Evolutionary conservation across 2,113 vertebrate species (phyloP), one percentile per base, ranked within the genome.

Genomic region (Rhinogobius similis): DNA sequence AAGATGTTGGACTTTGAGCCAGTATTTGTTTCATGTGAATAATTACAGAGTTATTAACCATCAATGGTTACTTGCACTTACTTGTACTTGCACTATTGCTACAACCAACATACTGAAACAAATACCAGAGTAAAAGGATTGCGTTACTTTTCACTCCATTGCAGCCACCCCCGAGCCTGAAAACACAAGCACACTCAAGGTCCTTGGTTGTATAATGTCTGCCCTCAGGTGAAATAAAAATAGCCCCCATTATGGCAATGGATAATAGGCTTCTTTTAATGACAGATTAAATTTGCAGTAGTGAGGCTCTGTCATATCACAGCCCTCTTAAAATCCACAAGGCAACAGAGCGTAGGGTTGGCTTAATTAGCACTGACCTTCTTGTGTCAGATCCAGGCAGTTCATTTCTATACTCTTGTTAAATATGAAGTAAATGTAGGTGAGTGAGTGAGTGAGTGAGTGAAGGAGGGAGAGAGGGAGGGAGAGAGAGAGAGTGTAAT

Each of bases 351-450:
- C 67, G 70, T 46, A 62, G 38, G 29, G n/a, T 18, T 46, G 27
- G 62, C 71, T 77, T 76, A 80, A 85, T 86, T 79, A 84, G 46
- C 29, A n/a, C 5, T 77, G 72, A 75, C 58, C 62, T 78, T 77
- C 79, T 53, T 48, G 68, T 20, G 27, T 75, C 53, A 76, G 12
- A 16, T 50, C 50, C 61, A 59, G 46, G 41, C 46, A 68, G 77
- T 67, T 61, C 52, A 70, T 56, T 56, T 56, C 70, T 78, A 62
- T 62, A 55, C 73, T 73, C 75, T 63, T 76, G 73, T 76, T 74
- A 75, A 68, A 83, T 68, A 76, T 36, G 26, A 62, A 44, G 55
- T 69, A 56, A 84, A 76, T 84, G 65, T 61, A 44, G 64, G 77
- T 62, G 48, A 63, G 63, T n/a, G 39, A 41, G 39, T 39, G 38